Conservation (phyloP, 1,140 invertebrate species). For the Muscidifurax raptorellus region DNA sequence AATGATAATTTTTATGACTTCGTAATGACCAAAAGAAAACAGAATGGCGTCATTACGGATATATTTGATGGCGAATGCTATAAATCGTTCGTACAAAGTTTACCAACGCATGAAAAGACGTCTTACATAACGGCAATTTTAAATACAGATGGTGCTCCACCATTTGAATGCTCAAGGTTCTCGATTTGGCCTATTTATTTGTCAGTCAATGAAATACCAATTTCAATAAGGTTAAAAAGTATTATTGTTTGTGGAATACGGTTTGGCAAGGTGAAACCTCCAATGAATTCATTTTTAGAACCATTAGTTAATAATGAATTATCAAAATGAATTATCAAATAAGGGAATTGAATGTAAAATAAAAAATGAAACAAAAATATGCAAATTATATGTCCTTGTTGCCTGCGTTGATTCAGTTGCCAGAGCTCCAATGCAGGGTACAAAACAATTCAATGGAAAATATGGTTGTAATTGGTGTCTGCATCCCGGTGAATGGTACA, state of each 20-base stretch:
- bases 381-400: constrained; percentile 16
- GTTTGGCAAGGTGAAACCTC: constrained; percentile 11
- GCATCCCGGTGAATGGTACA: background rate
- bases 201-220: background rate
- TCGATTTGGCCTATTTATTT: constrained; percentile 26
- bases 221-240: background rate
- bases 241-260: background rate
- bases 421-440: background rate
- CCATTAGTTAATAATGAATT: background rate
- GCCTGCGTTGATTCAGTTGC: constrained; percentile 5
- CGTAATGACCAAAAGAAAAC: constrained; percentile 1
- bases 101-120: background rate
- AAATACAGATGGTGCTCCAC: constrained; percentile 30
- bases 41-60: background rate
- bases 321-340: background rate
- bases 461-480: constrained; percentile 4
- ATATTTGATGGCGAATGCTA: constrained; percentile 8
- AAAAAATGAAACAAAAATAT: background rate
- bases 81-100: background rate
- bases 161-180: constrained; percentile 1
- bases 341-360: background rate
- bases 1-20: constrained; percentile 21
- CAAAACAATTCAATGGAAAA: background rate
- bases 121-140: constrained; percentile 25
- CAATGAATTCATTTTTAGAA: background rate